A percentile compares a stretch with the other conserved stretches of the same genome.
These are phyloP conservation scores for Leptonema lineaticorne DNA, from an alignment of 1,140 invertebrate species.

Conservation along the genomic window DNA sequence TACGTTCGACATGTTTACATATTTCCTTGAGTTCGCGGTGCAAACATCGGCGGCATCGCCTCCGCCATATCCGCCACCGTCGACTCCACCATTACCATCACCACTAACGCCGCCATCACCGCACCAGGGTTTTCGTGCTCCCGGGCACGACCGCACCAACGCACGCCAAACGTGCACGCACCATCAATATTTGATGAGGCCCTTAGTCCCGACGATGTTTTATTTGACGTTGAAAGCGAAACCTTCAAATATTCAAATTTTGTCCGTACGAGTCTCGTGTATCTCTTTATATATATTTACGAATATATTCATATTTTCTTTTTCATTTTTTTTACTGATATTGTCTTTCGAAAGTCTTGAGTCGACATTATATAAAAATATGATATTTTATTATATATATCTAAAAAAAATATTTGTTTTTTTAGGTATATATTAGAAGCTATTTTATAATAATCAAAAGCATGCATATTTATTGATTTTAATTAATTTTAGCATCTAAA, in stretches of 20 bases:
- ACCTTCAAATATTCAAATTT: conserved; percentile 33
- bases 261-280: background rate
- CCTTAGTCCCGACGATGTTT: conserved; percentile 39
- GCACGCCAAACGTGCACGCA: conserved; percentile 32
- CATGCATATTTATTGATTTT: too few species aligned
- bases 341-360: too few species aligned
- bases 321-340: too few species aligned
- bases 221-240: conserved; percentile 42
- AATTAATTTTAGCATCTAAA: too few species aligned
- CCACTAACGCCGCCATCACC: background rate
- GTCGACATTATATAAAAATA: too few species aligned
- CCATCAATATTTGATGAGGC: conserved; percentile 42
- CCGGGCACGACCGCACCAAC: background rate
- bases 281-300: too few species aligned
- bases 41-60: too few species aligned
- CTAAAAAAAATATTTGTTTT: too few species aligned
- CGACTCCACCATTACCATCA: background rate
- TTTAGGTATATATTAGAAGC: too few species aligned
- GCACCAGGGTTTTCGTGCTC: background rate
- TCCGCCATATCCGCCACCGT: conserved; percentile 1
- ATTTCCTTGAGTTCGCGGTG: conserved; percentile 38
- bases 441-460: too few species aligned
- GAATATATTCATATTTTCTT: too few species aligned
- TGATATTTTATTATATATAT: too few species aligned
- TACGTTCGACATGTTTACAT: conserved; percentile 43